Evolutionary conservation across 2,797 vertebrate species (phyloP).

Genomic region (Acipenser ruthenus): DNA sequence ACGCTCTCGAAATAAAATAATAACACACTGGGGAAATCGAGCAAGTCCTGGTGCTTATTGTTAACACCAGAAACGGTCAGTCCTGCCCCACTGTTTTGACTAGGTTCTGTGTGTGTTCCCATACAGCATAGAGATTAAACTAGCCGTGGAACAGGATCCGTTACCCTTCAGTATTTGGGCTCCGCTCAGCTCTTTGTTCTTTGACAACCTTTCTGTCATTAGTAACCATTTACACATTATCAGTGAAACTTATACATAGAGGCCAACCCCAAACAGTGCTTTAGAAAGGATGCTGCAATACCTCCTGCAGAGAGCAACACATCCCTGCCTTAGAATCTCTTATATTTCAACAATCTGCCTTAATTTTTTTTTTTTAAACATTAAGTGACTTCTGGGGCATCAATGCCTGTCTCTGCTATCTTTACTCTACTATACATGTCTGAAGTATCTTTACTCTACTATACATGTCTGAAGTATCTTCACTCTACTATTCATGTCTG

Average conservation of each 20-base stretch:
- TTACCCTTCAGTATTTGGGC: slow-evolving; percentile 32
- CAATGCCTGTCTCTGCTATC: too few relatives aligned
- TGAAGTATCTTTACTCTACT: too few relatives aligned
- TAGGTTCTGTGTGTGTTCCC: slow-evolving; percentile 20
- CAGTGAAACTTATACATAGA: not conserved
- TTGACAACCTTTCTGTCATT: slow-evolving; percentile 25
- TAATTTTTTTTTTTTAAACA: too few relatives aligned
- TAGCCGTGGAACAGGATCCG: slow-evolving; percentile 20
- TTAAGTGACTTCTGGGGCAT: too few relatives aligned
- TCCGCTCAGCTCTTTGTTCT: slow-evolving; percentile 27
- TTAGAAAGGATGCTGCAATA: not conserved
- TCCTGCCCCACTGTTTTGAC: slow-evolving; percentile 32
- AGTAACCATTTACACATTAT: slow-evolving; percentile 19
- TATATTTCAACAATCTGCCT: too few relatives aligned
- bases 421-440: too few relatives aligned
- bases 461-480: too few relatives aligned
- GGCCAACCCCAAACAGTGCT: slow-evolving; percentile 1
- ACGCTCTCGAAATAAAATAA: slow-evolving; percentile 42
- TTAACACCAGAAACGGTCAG: slow-evolving; percentile 27
- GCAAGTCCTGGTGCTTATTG: slow-evolving; percentile 24
- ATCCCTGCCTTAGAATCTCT: too few relatives aligned
- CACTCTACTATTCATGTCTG: too few relatives aligned
- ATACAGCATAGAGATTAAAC: slow-evolving; percentile 24
- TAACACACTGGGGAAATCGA: slow-evolving; percentile 42
- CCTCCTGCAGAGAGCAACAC: too few relatives aligned